A percentile compares a stretch with the other conserved stretches of the same genome.
Conservation (phyloP, 2,113 vertebrate genomes). For the Tragelaphus imberbis region DNA sequence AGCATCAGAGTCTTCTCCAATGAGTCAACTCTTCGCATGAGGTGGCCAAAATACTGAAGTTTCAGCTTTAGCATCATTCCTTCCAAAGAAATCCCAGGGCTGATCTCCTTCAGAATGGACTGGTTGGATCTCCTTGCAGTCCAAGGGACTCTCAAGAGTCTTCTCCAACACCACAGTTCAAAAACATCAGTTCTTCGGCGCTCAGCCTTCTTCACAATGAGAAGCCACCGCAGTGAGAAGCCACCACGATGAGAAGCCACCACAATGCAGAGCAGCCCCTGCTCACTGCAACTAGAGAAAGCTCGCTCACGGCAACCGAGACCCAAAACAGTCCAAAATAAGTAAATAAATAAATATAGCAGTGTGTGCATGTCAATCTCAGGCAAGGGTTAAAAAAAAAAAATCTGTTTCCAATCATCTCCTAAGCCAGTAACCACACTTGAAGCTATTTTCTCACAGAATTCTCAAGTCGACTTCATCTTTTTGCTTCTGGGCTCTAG, state of each 20-base stretch:
- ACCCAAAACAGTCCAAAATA: background rate
- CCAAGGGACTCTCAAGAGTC: too few species aligned
- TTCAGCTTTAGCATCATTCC: too few species aligned
- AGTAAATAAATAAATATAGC: background rate
- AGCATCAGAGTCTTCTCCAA: too few species aligned
- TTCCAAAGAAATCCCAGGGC: too few species aligned
- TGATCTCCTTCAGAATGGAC: too few species aligned
- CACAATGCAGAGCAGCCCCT: background rate
- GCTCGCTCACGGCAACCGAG: background rate
- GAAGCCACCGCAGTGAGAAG: background rate
- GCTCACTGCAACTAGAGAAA: background rate
- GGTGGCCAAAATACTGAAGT: too few species aligned
- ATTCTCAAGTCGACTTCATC: background rate
- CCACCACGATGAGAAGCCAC: background rate
- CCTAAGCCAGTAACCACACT: background rate
- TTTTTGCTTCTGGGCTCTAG: background rate
- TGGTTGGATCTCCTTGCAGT: too few species aligned
- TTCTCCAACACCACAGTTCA: too few species aligned
- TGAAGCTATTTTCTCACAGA: background rate
- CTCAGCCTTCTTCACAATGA: too few species aligned
- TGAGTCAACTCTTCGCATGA: too few species aligned
- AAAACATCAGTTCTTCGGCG: too few species aligned
- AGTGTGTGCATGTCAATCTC: background rate
- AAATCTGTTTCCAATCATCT: background rate
- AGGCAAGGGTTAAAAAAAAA: background rate